These are phyloP conservation scores for Melospiza melodia DNA, from an alignment of 2,113 vertebrate species.

Conservation along the genomic window DNA sequence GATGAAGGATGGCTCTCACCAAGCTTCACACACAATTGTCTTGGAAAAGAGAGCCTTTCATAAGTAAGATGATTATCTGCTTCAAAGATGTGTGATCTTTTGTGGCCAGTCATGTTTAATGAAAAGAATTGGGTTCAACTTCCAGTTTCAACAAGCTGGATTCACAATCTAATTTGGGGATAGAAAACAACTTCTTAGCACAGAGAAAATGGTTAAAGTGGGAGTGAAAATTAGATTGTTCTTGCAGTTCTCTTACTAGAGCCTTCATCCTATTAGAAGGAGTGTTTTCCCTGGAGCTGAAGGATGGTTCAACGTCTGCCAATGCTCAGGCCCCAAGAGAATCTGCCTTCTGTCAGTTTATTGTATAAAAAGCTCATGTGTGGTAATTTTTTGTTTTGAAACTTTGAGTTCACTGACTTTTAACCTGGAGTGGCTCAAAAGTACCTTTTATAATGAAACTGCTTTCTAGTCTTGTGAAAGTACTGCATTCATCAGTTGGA, in stretches of 20 bases:
- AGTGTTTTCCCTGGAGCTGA: background rate
- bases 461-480: accelerated
- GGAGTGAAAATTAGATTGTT: background rate
- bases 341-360: background rate
- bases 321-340: background rate
- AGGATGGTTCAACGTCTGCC: background rate
- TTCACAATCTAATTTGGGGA: background rate
- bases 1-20: background rate
- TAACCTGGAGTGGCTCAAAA: background rate
- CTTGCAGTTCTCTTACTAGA: background rate
- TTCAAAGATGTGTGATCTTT: background rate
- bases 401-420: background rate
- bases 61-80: background rate
- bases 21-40: background rate
- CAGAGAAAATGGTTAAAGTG: background rate
- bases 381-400: background rate
- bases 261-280: background rate
- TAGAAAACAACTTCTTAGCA: background rate
- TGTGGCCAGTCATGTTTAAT: background rate
- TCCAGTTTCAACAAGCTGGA: background rate
- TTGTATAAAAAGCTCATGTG: background rate
- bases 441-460: background rate
- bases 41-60: background rate
- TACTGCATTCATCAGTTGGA: background rate
- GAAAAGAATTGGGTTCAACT: background rate